Evolutionary conservation across 2,797 vertebrate species (phyloP), one percentile per base, ranked within the genome.

Genomic region (Kryptopterus vitreolus): DNA sequence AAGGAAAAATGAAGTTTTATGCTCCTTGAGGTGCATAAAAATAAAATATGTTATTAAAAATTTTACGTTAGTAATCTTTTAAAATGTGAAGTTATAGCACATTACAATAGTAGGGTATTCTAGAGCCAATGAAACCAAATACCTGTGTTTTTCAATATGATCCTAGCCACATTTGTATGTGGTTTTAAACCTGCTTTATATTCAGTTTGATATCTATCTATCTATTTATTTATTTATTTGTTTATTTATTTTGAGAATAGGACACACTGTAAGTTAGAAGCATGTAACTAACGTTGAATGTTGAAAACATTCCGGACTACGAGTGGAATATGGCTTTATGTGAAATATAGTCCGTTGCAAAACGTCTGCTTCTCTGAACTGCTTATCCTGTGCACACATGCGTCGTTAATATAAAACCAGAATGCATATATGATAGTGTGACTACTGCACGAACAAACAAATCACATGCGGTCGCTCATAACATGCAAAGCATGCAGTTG

Each of bases 311-410:
- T 53, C n/a, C 7, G 4, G 33, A n/a, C 20, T n/a, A 33, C 3
- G 3, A 53, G 18, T 71, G 29, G 29, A 71, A 53, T 18, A 53
- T 35, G 18, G 4, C 2, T 33, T 53, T 33, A 55, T 71, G 11
- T 71, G 69, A 71, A 71, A 53, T 35, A 55, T 7, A 35, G 33
- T 55, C 50, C 29, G 7, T 4, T 71, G 69, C 18, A 29, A 53
- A 48, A 53, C 48, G 31, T 71, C 48, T 71, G 50, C 48, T 53
- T 71, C 26, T 29, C 48, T 33, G 69, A 71, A n/a, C 18, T 35
- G n/a, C 69, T 53, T 71, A 4, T 24, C 15, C 29, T 50, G 46
- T 26, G 24, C 35, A 65, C 43, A 50, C 7, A 24, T 46, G n/a
- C n/a, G 52, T 16, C 33, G 48, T 71, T 53, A 24, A 68, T 46